Evolutionary conservation across 2,888 invertebrate species (phyloP).

Genomic region (Ectobius pallidus): DNA sequence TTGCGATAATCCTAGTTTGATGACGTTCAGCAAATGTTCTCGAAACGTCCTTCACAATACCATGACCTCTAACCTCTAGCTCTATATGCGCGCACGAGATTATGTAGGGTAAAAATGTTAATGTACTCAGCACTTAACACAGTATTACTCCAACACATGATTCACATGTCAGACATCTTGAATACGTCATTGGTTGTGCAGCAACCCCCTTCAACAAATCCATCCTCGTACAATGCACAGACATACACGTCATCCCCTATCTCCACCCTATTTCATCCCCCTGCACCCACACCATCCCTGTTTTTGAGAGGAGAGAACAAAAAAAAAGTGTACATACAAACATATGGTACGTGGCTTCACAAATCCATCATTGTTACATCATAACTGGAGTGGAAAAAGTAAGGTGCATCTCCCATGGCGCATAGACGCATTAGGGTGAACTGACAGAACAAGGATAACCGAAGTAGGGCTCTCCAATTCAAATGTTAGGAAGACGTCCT

Average conservation of each 20-base stretch:
- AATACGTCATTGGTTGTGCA: not conserved
- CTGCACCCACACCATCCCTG: too few relatives aligned
- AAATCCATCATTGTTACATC: slow-evolving; percentile 7
- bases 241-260: slow-evolving; percentile 10
- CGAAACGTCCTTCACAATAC: too few relatives aligned
- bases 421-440: too few relatives aligned
- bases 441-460: too few relatives aligned
- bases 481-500: too few relatives aligned
- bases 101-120: too few relatives aligned
- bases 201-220: slow-evolving; percentile 22
- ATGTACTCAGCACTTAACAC: too few relatives aligned
- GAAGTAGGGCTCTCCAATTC: too few relatives aligned
- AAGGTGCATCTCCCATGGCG: not conserved
- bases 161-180: slow-evolving; percentile 16
- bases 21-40: too few relatives aligned
- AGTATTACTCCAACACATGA: not conserved
- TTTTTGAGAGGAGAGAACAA: not conserved
- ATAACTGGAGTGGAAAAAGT: not conserved
- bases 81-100: too few relatives aligned
- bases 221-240: slow-evolving; percentile 21
- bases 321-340: slow-evolving; percentile 7
- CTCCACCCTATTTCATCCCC: not conserved
- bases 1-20: too few relatives aligned
- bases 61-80: too few relatives aligned
- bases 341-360: slow-evolving; percentile 1